Evolutionary conservation across 2,888 invertebrate genomes (phyloP).

Genomic region (Trissoscelio sp.): DNA sequence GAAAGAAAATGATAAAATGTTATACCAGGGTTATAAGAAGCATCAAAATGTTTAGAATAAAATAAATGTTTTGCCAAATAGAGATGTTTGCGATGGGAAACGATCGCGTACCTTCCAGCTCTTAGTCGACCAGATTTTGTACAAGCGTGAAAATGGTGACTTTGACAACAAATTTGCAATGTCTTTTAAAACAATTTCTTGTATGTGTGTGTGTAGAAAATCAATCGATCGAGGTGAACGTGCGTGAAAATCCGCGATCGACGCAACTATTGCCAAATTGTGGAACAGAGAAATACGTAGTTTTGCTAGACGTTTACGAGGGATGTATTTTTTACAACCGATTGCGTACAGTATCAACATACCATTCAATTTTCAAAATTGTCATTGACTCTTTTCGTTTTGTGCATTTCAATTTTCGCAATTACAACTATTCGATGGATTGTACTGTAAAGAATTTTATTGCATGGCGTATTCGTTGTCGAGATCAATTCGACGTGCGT

Average conservation of each 20-base stretch:
- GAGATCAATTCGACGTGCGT: conserved; percentile 67
- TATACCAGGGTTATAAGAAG: conserved; percentile 41
- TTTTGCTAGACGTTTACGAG: conserved; percentile 62
- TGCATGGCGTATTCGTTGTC: conserved; percentile 33
- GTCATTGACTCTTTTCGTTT: conserved; percentile 15
- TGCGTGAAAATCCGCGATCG: conserved; percentile 10
- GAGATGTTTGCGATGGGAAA: conserved; percentile 37
- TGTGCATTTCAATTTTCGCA: conserved; percentile 11
- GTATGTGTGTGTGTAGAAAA: conserved; percentile 43
- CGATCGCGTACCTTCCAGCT: conserved; percentile 52
- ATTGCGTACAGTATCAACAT: conserved; percentile 32
- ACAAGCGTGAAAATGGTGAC: conserved; percentile 45
- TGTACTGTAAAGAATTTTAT: conserved; percentile 34
- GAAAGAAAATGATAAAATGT: conserved; percentile 17
- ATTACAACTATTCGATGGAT: conserved; percentile 46
- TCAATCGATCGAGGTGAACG: conserved; percentile 7
- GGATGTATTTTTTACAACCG: conserved; percentile 53
- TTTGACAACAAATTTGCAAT: conserved; percentile 41
- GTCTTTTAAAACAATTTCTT: conserved; percentile 35
- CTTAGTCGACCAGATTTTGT: conserved; percentile 57
- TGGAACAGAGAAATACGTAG: conserved; percentile 54
- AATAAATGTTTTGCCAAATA: conserved; percentile 60
- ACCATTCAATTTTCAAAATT: conserved; percentile 27
- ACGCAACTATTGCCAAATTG: conserved; percentile 59
- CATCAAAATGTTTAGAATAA: conserved; percentile 40